These are phyloP conservation scores for Palythoa heliodiscus DNA, from an alignment of 92 coral and sea anemone genomes.

Conservation along the genomic window DNA sequence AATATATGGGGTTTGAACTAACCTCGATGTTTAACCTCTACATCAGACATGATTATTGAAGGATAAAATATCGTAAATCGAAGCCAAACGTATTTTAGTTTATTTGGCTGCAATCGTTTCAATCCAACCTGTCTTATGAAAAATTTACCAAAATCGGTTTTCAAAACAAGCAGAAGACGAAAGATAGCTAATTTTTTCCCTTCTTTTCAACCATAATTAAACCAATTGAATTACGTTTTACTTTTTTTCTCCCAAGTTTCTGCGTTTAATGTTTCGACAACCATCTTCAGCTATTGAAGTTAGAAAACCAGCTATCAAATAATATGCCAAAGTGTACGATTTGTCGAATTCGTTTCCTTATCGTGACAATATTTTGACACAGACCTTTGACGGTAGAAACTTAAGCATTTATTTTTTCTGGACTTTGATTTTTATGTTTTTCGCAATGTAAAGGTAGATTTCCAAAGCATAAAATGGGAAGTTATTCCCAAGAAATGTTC, in stretches of 20 bases:
- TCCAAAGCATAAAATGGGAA: too few species aligned
- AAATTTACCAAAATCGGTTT: neutral
- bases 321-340: neutral
- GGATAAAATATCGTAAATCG: neutral
- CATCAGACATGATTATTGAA: neutral
- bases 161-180: neutral
- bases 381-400: neutral
- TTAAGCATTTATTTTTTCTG: neutral
- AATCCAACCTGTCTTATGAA: conserved; percentile 1
- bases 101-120: neutral
- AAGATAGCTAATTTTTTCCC: neutral
- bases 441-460: neutral
- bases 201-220: neutral
- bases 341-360: neutral
- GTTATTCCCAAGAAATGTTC: too few species aligned
- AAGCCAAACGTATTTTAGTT: neutral
- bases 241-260: too few species aligned
- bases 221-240: neutral
- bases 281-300: too few species aligned
- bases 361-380: too few species aligned
- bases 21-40: too few species aligned
- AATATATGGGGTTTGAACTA: neutral
- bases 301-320: too few species aligned
- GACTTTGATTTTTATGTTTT: neutral
- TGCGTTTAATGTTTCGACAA: too few species aligned